phyloP scores from a whole-genome alignment of 2,888 invertebrate genomes.

The Phyllotreta cruciferae region DNA sequence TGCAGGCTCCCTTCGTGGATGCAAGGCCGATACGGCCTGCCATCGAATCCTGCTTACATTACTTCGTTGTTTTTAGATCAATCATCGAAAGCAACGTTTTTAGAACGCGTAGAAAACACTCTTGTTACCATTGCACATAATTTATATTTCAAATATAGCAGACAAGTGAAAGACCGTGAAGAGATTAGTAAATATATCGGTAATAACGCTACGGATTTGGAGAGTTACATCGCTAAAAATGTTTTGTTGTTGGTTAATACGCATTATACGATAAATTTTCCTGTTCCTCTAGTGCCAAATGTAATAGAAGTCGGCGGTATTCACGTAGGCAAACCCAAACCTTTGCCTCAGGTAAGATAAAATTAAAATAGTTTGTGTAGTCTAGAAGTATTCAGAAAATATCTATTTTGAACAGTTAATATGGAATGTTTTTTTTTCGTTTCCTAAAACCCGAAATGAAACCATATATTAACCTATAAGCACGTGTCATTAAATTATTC shows the following conservation, averaged over 20 bases:
- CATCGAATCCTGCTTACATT: conserved; percentile 62
- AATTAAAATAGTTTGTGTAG: not conserved
- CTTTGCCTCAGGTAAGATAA: conserved; percentile 38
- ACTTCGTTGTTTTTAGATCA: conserved; percentile 60
- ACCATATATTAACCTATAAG: no score
- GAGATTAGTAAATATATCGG: conserved; percentile 49
- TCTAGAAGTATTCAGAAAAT: not conserved
- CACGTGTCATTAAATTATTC: no score
- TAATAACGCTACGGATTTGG: conserved; percentile 41
- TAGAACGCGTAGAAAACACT: conserved; percentile 60
- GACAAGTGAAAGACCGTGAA: conserved; percentile 50
- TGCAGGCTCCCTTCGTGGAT: conserved; percentile 54
- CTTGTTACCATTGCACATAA: conserved; percentile 25
- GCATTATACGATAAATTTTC: conserved; percentile 58
- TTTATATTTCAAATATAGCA: conserved; percentile 56
- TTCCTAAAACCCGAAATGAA: no score
- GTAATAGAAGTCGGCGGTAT: conserved; percentile 65
- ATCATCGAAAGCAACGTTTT: conserved; percentile 52
- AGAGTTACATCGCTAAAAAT: conserved; percentile 48
- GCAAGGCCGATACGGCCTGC: conserved; percentile 60
- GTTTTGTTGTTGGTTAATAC: conserved; percentile 61
- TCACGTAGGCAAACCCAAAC: conserved; percentile 57
- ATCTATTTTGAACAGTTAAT: no score
- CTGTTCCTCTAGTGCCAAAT: conserved; percentile 60
- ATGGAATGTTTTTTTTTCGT: no score